Evolutionary conservation across 2,797 vertebrate species (phyloP).

Genomic region (Halcyon leucocephala): DNA sequence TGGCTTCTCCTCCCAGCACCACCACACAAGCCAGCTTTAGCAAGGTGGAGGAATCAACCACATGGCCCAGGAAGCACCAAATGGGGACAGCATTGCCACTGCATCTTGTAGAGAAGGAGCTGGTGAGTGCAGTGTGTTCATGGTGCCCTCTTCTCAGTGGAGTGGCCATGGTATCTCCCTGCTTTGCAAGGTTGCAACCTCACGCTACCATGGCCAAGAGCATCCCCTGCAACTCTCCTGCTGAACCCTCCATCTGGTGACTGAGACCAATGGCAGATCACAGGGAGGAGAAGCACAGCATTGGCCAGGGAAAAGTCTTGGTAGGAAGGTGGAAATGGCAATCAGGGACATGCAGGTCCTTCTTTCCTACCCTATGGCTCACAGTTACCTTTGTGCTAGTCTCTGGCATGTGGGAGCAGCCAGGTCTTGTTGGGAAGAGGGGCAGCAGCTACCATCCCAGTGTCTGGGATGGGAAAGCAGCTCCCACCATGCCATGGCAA

Average conservation of each 20-base stretch:
- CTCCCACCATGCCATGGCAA: not conserved
- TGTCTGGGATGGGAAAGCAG: not conserved
- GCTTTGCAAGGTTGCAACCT: not conserved
- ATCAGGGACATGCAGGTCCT: accelerated
- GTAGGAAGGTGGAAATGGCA: not conserved
- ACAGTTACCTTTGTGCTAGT: too few species aligned
- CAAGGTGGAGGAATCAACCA: not conserved
- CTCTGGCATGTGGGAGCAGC: not conserved
- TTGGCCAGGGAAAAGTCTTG: accelerated
- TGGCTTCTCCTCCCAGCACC: not conserved
- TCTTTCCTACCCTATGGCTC: not conserved
- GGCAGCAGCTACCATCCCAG: accelerated
- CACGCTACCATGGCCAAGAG: not conserved
- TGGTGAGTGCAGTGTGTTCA: accelerated
- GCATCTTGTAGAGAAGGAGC: accelerated
- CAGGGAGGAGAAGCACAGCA: not conserved
- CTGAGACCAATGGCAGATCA: not conserved
- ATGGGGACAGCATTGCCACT: accelerated
- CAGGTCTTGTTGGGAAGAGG: accelerated
- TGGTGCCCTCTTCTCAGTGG: accelerated
- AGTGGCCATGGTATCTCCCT: not conserved
- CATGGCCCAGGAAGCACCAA: accelerated
- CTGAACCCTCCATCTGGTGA: not conserved
- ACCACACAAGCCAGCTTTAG: not conserved
- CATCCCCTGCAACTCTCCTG: not conserved